Conservation (phyloP, 2,888 invertebrate species). For the Morpho achilles region DNA sequence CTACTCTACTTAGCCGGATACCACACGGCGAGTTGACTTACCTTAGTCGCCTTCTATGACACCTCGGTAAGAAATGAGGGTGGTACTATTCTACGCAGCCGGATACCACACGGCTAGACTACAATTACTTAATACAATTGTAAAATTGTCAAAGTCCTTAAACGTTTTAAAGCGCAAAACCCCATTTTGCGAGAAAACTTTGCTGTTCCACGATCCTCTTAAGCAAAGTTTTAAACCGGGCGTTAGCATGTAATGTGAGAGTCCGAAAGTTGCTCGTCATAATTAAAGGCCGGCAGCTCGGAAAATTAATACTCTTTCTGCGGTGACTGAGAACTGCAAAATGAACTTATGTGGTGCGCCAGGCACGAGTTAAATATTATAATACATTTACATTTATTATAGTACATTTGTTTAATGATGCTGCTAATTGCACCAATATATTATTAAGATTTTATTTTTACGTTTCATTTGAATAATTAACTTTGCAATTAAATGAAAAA, state of each 20-base stretch:
- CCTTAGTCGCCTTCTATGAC: too few relatives aligned
- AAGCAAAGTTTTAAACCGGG: conserved; percentile 47
- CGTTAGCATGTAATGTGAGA: conserved; percentile 58
- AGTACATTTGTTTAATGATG: conserved; percentile 13
- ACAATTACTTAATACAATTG: not conserved
- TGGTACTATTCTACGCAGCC: too few relatives aligned
- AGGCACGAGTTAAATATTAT: conserved; percentile 24
- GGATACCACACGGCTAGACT: too few relatives aligned
- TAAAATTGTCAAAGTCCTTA: not conserved
- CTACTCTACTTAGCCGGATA: too few relatives aligned
- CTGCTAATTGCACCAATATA: conserved; percentile 12
- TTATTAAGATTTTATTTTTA: not conserved
- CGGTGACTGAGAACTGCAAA: conserved; percentile 30
- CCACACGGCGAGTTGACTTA: too few relatives aligned
- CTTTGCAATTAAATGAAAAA: too few relatives aligned
- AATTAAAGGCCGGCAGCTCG: conserved; percentile 55
- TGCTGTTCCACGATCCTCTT: conserved; percentile 20
- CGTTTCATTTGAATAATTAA: not conserved
- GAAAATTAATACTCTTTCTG: conserved; percentile 64
- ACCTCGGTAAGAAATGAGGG: too few relatives aligned
- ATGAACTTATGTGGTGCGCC: conserved; percentile 26
- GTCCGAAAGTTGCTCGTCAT: conserved; percentile 59
- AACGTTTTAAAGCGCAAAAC: conserved; percentile 4
- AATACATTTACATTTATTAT: not conserved
- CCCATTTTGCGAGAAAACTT: conserved; percentile 10